These are phyloP conservation scores for Ornithoptera alexandrae DNA, from an alignment of 2,888 invertebrate species.

Conservation along the genomic window DNA sequence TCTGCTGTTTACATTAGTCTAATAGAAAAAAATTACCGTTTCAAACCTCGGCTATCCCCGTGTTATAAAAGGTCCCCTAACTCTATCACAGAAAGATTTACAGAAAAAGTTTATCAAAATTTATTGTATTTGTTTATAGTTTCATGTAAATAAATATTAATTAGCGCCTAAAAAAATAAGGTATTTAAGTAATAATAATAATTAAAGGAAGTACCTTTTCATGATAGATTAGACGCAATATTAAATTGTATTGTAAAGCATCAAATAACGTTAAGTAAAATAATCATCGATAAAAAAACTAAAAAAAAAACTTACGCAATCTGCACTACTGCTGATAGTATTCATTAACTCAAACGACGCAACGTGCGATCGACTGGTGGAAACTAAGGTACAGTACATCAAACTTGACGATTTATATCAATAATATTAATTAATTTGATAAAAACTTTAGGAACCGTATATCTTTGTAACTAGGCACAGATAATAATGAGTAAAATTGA, in stretches of 20 bases:
- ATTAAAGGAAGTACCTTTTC: no score
- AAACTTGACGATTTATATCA: neutral
- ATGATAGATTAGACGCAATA: neutral
- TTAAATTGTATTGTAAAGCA: neutral
- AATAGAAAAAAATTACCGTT: no score
- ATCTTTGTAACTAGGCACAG: neutral
- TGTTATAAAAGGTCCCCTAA: no score
- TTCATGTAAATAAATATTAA: no score
- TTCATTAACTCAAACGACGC: neutral
- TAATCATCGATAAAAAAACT: neutral
- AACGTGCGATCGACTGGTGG: neutral
- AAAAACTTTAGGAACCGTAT: neutral
- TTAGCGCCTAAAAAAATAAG: no score
- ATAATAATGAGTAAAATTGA: no score
- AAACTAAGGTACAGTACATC: neutral
- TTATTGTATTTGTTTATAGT: no score
- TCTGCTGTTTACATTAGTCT: no score
- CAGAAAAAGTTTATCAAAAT: no score
- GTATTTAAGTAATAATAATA: no score
- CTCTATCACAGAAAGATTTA: no score
- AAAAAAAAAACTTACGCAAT: neutral
- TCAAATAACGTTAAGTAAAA: neutral
- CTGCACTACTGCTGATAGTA: neutral
- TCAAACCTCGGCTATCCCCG: no score
- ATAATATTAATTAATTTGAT: neutral